A percentile compares a stretch with the other conserved stretches of the same genome.
These are phyloP conservation scores for Leptinotarsa peninsularis DNA, from an alignment of 2,888 invertebrate species.

Conservation along the genomic window DNA sequence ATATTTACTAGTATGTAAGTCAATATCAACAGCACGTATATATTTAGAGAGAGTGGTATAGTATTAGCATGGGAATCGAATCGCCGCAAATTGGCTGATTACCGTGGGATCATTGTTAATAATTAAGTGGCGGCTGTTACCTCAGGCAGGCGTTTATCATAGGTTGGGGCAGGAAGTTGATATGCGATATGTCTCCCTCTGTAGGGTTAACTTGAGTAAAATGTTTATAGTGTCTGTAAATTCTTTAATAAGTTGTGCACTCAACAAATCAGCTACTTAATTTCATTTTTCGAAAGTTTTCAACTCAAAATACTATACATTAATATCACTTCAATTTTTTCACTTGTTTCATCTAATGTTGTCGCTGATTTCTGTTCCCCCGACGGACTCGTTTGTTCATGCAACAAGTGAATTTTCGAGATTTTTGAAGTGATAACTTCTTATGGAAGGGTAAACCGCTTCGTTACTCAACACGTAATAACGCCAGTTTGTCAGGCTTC, in stretches of 20 bases:
- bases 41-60: slow-evolving; percentile 21
- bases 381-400: no score
- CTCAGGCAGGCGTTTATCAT: slow-evolving; percentile 14
- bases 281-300: no score
- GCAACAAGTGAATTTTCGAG: no score
- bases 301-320: no score
- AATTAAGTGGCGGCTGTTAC: slow-evolving; percentile 14
- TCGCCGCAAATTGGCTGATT: slow-evolving; percentile 25
- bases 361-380: no score
- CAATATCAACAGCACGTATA: slow-evolving; percentile 14
- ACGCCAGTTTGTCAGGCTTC: no score
- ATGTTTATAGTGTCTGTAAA: not conserved
- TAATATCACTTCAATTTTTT: no score
- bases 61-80: slow-evolving; percentile 28
- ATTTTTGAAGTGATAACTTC: no score
- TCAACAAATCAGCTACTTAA: no score
- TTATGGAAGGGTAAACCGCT: no score
- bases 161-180: slow-evolving; percentile 12
- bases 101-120: slow-evolving; percentile 27
- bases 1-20: not conserved
- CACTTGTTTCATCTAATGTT: no score
- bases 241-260: not conserved
- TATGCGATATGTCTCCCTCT: not conserved
- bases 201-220: not conserved
- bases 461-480: no score